Conservation (phyloP, 37 sponge, comb jelly and placozoan genomes). For the Corticium candelabrum region DNA sequence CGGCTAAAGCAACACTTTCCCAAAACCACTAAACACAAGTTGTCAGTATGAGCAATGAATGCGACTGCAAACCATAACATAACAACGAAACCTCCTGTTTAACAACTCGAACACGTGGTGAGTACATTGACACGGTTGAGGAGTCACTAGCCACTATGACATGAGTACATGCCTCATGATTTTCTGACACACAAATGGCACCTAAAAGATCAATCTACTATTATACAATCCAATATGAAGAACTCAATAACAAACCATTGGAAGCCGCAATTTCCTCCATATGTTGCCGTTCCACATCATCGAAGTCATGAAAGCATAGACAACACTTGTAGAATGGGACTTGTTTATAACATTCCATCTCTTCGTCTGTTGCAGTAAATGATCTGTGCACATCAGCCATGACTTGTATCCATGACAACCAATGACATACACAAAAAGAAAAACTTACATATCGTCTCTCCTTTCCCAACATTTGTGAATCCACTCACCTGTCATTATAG, state of each 20-base stretch:
- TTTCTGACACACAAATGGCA: too few relatives aligned
- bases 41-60: not conserved
- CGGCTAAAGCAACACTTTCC: slow-evolving; percentile 92
- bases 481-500: slow-evolving; percentile 89
- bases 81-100: too few relatives aligned
- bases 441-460: slow-evolving; percentile 26
- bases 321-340: slow-evolving; percentile 63
- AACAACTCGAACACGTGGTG: too few relatives aligned
- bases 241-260: too few relatives aligned
- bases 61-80: slow-evolving; percentile 14
- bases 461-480: slow-evolving; percentile 49
- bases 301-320: slow-evolving; percentile 68
- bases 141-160: slow-evolving; percentile 17
- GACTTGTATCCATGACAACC: too few relatives aligned
- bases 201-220: too few relatives aligned
- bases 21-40: slow-evolving; percentile 77
- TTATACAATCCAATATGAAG: too few relatives aligned
- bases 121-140: too few relatives aligned
- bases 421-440: too few relatives aligned
- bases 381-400: too few relatives aligned
- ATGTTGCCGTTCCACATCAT: slow-evolving; percentile 50
- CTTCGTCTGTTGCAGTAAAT: not conserved
- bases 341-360: slow-evolving; percentile 49
- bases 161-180: slow-evolving; percentile 45
- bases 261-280: slow-evolving; percentile 52